phyloP scores from a whole-genome alignment of 64 coral and sea anemone species.

The Trachythela sp. region DNA sequence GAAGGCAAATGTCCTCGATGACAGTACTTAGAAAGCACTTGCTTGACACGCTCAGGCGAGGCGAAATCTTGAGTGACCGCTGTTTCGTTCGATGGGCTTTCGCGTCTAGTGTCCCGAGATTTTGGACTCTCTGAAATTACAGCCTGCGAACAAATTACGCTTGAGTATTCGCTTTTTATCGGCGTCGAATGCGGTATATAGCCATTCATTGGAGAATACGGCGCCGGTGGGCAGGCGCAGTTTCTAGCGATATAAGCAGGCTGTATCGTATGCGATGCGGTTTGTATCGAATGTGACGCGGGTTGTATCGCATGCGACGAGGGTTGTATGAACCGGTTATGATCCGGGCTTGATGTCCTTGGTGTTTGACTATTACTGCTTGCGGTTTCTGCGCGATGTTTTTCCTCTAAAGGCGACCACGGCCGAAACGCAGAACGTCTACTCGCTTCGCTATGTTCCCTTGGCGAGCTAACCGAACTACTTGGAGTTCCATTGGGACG shows the following conservation, averaged over 20 bases:
- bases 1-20: neutral
- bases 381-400: neutral
- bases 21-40: neutral
- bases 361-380: neutral
- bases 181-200: neutral
- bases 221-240: neutral
- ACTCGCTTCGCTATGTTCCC: neutral
- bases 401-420: constrained; percentile 14
- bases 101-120: neutral
- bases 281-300: neutral
- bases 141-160: neutral
- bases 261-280: neutral
- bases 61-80: neutral
- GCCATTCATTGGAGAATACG: neutral
- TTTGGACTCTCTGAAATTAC: neutral
- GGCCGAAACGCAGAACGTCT: constrained; percentile 6
- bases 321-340: neutral
- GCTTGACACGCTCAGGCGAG: neutral
- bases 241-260: neutral
- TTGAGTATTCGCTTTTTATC: constrained; percentile 5
- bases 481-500: neutral
- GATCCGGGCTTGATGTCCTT: neutral
- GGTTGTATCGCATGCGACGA: neutral
- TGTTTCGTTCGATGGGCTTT: neutral
- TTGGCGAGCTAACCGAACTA: neutral